Evolutionary conservation across 2,888 invertebrate species (phyloP), one percentile per base, ranked within the genome.

Genomic region (Tholera decimalis): DNA sequence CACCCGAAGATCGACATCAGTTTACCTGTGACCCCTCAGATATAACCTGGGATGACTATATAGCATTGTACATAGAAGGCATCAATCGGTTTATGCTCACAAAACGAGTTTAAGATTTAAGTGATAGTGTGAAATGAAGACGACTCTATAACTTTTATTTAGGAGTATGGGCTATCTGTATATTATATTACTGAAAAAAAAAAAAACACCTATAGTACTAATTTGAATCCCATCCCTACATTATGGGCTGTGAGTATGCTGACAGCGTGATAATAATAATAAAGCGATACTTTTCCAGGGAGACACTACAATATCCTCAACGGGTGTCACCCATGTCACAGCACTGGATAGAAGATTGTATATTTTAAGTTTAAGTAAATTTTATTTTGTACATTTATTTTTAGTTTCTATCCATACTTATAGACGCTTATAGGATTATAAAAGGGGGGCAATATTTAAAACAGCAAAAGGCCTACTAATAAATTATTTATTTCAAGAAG

Each of bases 1-100:
- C 73, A 47, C 8, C 15, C n/a, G 18, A 60, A 9, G 76, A 76
- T 22, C 43, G 37, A 44, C 35, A 22, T 0, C 46, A 18, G 35
- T 76, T 77, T 30, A 60, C 60, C 20, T 78, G 59, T 43, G 58
- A 77, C 37, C 73, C 73, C 4, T 49, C 55, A 5, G 41, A 61
- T 8, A 68, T 76, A 1, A 61, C 64, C 6, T 76, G 76, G 76
- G 33, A 68, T 22, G 44, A 68, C 18, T 76, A 77, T 46, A 49
- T 44, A 0, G 2, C 26, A 9, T 18, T 55, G 1, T 76, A 56
- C 13, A 1, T 58, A 8, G 5, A 30, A 7, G 76, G 76, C 8
- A 46, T 73, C n/a, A 47, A 41, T 1, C 50, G 24, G 1, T 64
- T 56, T 39, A 24, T 76, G 13, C 5, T 56, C n/a, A 24, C 9